Base-by-base conservation (phyloP, 1,140 invertebrate species). In the Bombus vancouverensis region DNA sequence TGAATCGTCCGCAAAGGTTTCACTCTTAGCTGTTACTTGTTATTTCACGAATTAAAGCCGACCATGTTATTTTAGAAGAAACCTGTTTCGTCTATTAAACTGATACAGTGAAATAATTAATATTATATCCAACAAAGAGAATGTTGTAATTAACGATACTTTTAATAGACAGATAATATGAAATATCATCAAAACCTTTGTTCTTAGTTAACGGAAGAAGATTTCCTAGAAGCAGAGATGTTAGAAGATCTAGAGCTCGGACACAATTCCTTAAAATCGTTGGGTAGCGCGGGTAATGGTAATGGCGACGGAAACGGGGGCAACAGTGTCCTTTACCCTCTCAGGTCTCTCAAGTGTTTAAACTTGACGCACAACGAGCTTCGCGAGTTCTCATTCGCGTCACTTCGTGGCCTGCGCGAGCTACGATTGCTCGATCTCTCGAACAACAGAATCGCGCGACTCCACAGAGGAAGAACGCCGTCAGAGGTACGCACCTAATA, bases 311-410 rank as follows among this genome's bases (percentile, higher is more conserved):
- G 93, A 5, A 94, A 91, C 32, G 90, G 88, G 13, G 89, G 90
- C 3, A 98, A 97, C 90, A 96, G 96, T n/a, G 97, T 97, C 0
- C 91, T 98, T n/a, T 95, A 96, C 85, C 96, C 96, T 18, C 94
- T 98, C 25, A 96, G 96, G 88, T 96, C 96, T 3, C 93, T 98
- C 13, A 96, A 95, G 82, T 96, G 95, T 72, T 95, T 97, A 4
- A 98, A 98, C 93, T 94, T 98, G 53, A 97, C 97, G 1, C 96
- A 97, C 91, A 98, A 98, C 92, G 95, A 96, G n/a, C 94, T 98
- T 0, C 95, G 95, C 6, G 97, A 97, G 91, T 98, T 98, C 93
- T 97, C 97, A 0, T 96, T 98, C 89, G 96, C 97, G 88, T 97
- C 98, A 90, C 96, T 98, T 18, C 96, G 96, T 71, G 97, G 97